Conservation (phyloP, 2,888 invertebrate species). For the Perdita meconis region DNA sequence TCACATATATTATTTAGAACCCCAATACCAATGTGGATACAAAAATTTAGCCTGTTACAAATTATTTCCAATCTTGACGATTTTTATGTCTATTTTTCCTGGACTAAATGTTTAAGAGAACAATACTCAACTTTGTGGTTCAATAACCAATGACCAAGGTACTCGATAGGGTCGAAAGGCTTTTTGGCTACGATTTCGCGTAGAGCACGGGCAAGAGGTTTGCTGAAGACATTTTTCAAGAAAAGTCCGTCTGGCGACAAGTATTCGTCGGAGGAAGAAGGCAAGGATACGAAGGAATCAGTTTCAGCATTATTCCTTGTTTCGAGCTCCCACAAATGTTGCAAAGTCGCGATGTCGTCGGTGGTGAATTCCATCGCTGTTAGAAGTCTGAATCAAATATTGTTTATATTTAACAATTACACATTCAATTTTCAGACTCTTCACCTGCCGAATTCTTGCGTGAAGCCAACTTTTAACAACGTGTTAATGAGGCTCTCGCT, state of each 20-base stretch:
- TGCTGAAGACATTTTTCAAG: slow-evolving; percentile 59
- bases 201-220: slow-evolving; percentile 69
- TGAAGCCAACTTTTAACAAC: slow-evolving; percentile 53
- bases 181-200: slow-evolving; percentile 73
- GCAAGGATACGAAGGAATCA: slow-evolving; percentile 20
- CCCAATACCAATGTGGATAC: no score
- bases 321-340: slow-evolving; percentile 28
- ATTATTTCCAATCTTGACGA: no score
- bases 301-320: not conserved
- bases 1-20: no score
- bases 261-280: slow-evolving; percentile 34
- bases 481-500: slow-evolving; percentile 51
- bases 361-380: slow-evolving; percentile 31
- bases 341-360: slow-evolving; percentile 33
- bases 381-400: slow-evolving; percentile 45
- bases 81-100: no score
- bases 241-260: slow-evolving; percentile 61
- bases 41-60: no score
- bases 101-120: not conserved
- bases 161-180: slow-evolving; percentile 78
- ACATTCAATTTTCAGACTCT: not conserved
- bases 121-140: slow-evolving; percentile 70
- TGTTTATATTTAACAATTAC: not conserved
- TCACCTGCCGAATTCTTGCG: slow-evolving; percentile 64
- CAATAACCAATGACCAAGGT: slow-evolving; percentile 78